Base-by-base conservation (phyloP, 2,888 invertebrate species). In the Cremastobaeus sp. region DNA sequence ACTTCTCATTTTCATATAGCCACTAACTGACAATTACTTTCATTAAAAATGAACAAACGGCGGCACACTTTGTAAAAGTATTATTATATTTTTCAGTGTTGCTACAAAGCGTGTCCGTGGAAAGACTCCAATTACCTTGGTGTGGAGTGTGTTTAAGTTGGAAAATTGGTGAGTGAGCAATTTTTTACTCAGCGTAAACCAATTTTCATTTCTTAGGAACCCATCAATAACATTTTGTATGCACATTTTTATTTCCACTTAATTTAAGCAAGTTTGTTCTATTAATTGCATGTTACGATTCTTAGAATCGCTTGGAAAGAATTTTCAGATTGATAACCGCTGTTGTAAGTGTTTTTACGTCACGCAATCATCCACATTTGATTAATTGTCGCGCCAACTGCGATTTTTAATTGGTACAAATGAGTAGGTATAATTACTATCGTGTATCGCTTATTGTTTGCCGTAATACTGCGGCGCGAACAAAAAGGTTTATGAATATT, bases 61-160 rank as follows among this genome's bases (percentile, higher is more conserved):
- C 1, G 1, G 28, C n/a, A 28, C 28, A 28, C 2, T 35, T 35
- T 11, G 12, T 18, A 18, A 39, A 20, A 25, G 12, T 12, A 43
- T 43, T 11, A 43, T 43, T 43, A 2, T 12, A 25, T 41, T 35
- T 52, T 52, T 25, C 52, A 52, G 52, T 25, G 21, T 25, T 37
- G n/a, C 17, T 25, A 52, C 37, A 52, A 52, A 37, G 25, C 17
- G 37, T 41, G 30, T 12, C 30, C 17, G 54, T 54, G 54, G 30
- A 48, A 60, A 48, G 39, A 48, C 60, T 60, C 37, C 37, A 60
- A 60, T 60, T 60, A 60, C 39, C 48, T 32, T 25, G 20, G 15
- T 48, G 47, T 20, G 18, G 17, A 48, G 18, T 18, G 48, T 60
- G 39, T 60, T 28, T 37, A 30, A 30, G 48, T 18, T 18, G 60